A percentile compares a stretch with the other conserved stretches of the same genome.
Evolutionary conservation across 2,113 vertebrate species (phyloP).

Genomic region (Gobio gobio): DNA sequence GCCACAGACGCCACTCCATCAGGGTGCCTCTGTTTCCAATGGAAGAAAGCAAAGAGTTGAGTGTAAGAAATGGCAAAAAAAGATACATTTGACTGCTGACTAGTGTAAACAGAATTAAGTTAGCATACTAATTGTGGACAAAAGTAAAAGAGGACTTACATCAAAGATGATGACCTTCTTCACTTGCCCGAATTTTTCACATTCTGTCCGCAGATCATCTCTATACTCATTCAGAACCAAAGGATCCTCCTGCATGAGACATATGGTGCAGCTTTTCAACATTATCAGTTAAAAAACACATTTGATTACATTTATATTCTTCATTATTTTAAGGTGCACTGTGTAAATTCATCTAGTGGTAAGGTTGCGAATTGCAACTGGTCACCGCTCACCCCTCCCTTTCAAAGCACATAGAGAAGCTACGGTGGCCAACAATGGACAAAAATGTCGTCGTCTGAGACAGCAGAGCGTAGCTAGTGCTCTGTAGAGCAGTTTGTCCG

Average conservation of each 20-base stretch:
- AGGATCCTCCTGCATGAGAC: slow-evolving; percentile 86
- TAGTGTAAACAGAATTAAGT: neutral
- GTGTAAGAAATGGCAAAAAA: neutral
- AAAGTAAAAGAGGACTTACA: slow-evolving; percentile 74
- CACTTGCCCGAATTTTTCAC: slow-evolving; percentile 94
- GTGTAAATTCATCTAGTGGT: too few relatives aligned
- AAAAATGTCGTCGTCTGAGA: too few relatives aligned
- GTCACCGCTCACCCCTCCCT: too few relatives aligned
- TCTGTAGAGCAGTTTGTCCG: too few relatives aligned
- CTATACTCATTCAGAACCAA: slow-evolving; percentile 94
- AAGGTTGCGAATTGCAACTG: too few relatives aligned
- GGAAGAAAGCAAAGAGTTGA: neutral
- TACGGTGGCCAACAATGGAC: too few relatives aligned
- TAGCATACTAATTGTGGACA: neutral
- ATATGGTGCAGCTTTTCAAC: slow-evolving; percentile 27
- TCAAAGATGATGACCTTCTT: slow-evolving; percentile 97
- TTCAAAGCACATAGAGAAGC: too few relatives aligned
- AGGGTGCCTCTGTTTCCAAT: slow-evolving; percentile 85
- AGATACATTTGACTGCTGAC: neutral
- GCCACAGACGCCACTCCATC: slow-evolving; percentile 94
- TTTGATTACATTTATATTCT: neutral
- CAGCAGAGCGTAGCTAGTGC: too few relatives aligned
- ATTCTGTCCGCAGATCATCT: slow-evolving; percentile 91
- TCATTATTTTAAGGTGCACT: neutral
- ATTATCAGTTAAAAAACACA: neutral